These are phyloP conservation scores for Eremobia ochroleuca DNA, from an alignment of 2,888 invertebrate genomes.

Conservation along the genomic window DNA sequence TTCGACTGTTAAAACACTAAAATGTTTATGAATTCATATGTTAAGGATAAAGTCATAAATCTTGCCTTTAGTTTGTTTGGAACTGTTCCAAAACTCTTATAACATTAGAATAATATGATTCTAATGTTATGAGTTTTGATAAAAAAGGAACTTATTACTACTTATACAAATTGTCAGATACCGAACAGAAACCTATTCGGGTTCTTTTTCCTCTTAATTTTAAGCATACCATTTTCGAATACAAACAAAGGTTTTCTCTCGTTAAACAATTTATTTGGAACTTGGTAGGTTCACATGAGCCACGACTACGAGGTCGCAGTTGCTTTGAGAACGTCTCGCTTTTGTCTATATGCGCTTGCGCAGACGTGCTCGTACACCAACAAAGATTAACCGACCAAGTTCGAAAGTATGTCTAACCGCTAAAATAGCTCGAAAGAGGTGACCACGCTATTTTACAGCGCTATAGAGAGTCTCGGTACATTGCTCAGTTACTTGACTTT, in stretches of 20 bases:
- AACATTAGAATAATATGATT: constrained; percentile 62
- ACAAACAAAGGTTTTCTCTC: constrained; percentile 82
- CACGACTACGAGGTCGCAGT: constrained; percentile 81
- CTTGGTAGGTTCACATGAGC: constrained; percentile 81
- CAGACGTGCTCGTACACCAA: constrained; percentile 77
- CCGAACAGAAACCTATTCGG: constrained; percentile 20
- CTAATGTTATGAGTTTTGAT: too few relatives aligned
- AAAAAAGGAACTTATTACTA: constrained; percentile 37
- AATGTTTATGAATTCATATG: constrained; percentile 67
- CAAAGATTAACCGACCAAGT: constrained; percentile 77
- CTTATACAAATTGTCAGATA: constrained; percentile 1
- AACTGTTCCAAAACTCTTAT: constrained; percentile 72
- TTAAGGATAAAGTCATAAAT: constrained; percentile 72
- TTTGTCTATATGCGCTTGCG: constrained; percentile 81
- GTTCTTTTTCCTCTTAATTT: constrained; percentile 65
- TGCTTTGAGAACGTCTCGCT: constrained; percentile 84
- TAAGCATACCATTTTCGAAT: constrained; percentile 76
- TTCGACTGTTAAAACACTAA: constrained; percentile 62
- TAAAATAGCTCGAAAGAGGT: constrained; percentile 40
- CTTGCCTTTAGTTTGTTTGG: constrained; percentile 70
- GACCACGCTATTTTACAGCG: constrained; percentile 63
- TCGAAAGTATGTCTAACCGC: constrained; percentile 55
- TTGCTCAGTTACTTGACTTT: constrained; percentile 79
- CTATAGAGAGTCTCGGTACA: constrained; percentile 73
- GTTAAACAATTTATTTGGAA: constrained; percentile 82